A percentile compares a stretch with the other conserved stretches of the same genome.
Evolutionary conservation across 2,888 invertebrate species (phyloP).

Genomic region (Liodrosophila aerea): DNA sequence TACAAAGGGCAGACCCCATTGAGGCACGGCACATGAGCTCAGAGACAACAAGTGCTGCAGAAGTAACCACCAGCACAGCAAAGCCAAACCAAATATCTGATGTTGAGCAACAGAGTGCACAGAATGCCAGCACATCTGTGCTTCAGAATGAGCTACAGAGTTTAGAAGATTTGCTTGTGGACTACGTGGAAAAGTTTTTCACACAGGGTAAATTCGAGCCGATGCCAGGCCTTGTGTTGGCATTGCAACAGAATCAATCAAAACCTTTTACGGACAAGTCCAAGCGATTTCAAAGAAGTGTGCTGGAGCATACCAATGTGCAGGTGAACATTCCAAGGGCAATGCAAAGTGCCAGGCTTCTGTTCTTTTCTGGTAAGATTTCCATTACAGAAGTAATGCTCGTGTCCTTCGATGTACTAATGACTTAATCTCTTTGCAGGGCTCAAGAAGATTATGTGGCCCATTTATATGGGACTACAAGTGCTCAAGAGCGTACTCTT

Average conservation of each 20-base stretch:
- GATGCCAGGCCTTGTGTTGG: slow-evolving; percentile 69
- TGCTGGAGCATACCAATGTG: slow-evolving; percentile 77
- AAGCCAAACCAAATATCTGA: slow-evolving; percentile 4
- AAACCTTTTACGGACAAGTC: slow-evolving; percentile 79
- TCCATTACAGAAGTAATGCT: too few species aligned
- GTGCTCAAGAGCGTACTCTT: slow-evolving; percentile 91
- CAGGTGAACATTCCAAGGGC: slow-evolving; percentile 86
- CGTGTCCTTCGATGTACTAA: slow-evolving; percentile 3
- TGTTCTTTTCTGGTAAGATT: slow-evolving; percentile 85
- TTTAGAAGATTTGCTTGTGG: slow-evolving; percentile 73
- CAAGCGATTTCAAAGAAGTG: slow-evolving; percentile 84
- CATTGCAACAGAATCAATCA: slow-evolving; percentile 64
- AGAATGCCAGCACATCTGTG: slow-evolving; percentile 21
- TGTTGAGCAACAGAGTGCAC: slow-evolving; percentile 3
- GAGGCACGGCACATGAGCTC: neutral
- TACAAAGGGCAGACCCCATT: slow-evolving; percentile 23
- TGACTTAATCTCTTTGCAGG: slow-evolving; percentile 85
- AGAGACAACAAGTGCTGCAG: slow-evolving; percentile 4
- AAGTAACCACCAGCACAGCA: neutral
- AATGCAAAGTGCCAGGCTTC: slow-evolving; percentile 85
- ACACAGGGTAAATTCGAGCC: slow-evolving; percentile 74
- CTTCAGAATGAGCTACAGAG: slow-evolving; percentile 64
- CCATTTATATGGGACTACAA: slow-evolving; percentile 91
- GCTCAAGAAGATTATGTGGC: slow-evolving; percentile 91
- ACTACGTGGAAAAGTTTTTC: slow-evolving; percentile 76